Conservation (phyloP, 37 sponge, comb jelly and placozoan genomes). For the Halichondria panicea region DNA sequence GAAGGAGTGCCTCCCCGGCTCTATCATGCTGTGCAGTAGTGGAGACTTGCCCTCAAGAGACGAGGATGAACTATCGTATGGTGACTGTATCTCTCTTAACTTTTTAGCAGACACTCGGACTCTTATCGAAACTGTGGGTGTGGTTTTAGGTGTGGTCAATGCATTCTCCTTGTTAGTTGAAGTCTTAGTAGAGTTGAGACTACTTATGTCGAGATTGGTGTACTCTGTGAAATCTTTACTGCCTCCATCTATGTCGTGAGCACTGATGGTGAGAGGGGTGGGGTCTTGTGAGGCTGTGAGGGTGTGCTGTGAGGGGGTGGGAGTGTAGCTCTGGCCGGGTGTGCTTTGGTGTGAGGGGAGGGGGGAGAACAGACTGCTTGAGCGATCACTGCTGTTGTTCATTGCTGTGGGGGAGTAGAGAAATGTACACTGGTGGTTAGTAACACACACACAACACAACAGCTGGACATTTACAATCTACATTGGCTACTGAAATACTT, state of each 20-base stretch:
- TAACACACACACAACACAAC: background rate
- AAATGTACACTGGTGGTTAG: background rate
- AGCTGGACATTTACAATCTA: background rate
- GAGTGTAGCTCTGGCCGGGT: background rate
- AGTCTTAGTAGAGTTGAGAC: background rate
- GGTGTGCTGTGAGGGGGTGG: background rate
- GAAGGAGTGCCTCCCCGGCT: no score
- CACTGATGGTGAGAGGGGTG: slow-evolving; percentile 13
- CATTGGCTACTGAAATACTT: no score
- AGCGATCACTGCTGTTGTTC: no score
- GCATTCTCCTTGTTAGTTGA: background rate
- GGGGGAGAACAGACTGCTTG: background rate
- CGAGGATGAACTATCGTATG: no score
- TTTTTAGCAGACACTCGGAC: slow-evolving; percentile 36
- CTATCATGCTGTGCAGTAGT: no score
- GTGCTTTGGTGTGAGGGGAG: background rate
- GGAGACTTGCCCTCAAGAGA: no score
- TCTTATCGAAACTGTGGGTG: background rate
- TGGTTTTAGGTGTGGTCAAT: background rate
- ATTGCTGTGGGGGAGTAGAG: background rate
- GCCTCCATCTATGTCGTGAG: slow-evolving; percentile 8
- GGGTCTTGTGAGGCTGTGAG: background rate
- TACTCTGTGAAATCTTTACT: slow-evolving; percentile 1
- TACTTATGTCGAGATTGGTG: background rate
- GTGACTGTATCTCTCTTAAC: slow-evolving; percentile 26